Evolutionary conservation across 35 echinoderm and acorn worm genomes (phyloP).

Genomic region (Acanthaster planci): DNA sequence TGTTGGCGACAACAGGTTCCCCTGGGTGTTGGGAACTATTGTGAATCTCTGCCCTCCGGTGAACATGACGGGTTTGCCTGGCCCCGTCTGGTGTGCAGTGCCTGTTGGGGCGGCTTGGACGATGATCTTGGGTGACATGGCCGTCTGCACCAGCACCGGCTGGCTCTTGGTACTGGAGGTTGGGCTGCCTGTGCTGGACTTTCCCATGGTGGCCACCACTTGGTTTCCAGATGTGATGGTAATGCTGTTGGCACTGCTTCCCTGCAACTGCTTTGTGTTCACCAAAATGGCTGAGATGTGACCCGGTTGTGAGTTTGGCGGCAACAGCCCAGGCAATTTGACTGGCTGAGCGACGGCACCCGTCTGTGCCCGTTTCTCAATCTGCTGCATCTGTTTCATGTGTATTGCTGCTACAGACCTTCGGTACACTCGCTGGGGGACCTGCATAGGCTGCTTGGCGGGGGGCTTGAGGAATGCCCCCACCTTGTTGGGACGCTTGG

Average conservation of each 20-base stretch:
- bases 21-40: constrained; percentile 11
- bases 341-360: not conserved
- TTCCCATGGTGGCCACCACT: not conserved
- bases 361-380: not conserved
- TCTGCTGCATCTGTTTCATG: not conserved
- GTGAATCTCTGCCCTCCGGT: constrained; percentile 9
- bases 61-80: not conserved
- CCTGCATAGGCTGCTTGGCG: not conserved
- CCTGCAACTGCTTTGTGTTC: constrained; percentile 24
- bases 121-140: constrained; percentile 54
- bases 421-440: not conserved
- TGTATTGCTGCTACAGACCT: constrained; percentile 17
- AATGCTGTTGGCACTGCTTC: constrained; percentile 15
- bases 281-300: not conserved
- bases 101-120: constrained; percentile 51
- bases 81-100: not conserved
- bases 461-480: constrained; percentile 15
- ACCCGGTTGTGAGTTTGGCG: not conserved
- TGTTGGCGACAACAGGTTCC: constrained; percentile 6
- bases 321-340: not conserved
- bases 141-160: constrained; percentile 52
- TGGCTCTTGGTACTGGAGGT: constrained; percentile 14
- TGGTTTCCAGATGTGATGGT: not conserved
- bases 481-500: not conserved
- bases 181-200: not conserved